These are phyloP conservation scores for Rotaria socialis DNA, from an alignment of 2,888 invertebrate genomes.

Conservation along the genomic window DNA sequence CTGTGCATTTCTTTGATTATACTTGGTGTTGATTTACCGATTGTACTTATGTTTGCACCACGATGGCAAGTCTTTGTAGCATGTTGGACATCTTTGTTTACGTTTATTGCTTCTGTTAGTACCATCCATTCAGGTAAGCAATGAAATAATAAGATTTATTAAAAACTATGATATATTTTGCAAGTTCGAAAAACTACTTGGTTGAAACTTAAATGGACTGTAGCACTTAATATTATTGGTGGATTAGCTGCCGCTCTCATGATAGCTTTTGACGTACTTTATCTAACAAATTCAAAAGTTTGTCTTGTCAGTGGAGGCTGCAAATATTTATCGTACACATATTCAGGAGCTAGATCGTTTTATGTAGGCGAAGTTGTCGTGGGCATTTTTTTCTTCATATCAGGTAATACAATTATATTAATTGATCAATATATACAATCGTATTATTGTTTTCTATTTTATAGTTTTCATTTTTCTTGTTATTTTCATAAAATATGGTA, in stretches of 20 bases:
- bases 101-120: neutral
- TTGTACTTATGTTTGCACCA: constrained; percentile 32
- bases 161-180: neutral
- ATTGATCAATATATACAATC: neutral
- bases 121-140: neutral
- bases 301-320: neutral
- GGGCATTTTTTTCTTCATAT: neutral
- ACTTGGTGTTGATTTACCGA: neutral
- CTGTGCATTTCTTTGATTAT: neutral
- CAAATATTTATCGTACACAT: neutral
- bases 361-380: neutral
- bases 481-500: neutral
- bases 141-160: neutral
- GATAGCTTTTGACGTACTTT: neutral
- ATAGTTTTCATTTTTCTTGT: neutral
- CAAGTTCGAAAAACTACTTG: neutral
- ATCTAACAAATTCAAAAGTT: neutral
- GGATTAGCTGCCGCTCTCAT: neutral
- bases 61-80: neutral
- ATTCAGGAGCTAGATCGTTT: neutral
- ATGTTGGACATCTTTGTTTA: neutral
- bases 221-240: neutral
- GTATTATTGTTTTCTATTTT: neutral
- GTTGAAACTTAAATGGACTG: neutral
- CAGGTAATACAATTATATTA: neutral